Conservation (phyloP, 2,113 vertebrate species). For the Xerus inauris region DNA sequence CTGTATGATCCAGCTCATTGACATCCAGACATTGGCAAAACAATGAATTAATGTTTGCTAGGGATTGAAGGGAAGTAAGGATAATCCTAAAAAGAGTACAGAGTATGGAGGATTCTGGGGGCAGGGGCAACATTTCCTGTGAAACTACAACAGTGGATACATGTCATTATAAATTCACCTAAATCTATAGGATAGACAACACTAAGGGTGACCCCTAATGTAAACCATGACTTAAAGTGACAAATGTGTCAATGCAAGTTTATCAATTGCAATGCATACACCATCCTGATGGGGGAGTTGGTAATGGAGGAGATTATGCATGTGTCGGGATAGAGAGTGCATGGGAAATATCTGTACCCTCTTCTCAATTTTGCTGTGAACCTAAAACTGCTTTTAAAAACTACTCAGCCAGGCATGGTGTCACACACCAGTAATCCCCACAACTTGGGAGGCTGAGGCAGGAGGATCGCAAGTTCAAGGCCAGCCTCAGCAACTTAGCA, state of each 20-base stretch:
- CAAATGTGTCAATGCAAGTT: background rate
- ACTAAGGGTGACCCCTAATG: background rate
- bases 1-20: background rate
- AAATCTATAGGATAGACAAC: background rate
- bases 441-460: no score
- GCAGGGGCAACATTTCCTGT: background rate
- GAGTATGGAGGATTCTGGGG: background rate
- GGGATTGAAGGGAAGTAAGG: background rate
- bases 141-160: background rate
- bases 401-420: no score
- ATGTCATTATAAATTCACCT: background rate
- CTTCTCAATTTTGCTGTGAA: background rate
- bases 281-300: background rate
- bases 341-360: background rate
- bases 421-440: no score
- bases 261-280: background rate
- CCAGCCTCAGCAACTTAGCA: no score
- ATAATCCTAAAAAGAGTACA: background rate
- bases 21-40: background rate
- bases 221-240: background rate
- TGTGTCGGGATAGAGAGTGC: background rate
- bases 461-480: no score
- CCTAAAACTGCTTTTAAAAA: background rate
- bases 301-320: background rate
- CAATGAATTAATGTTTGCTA: no score